phyloP scores from a whole-genome alignment of 2,113 vertebrate species.

The Willisornis vidua region DNA sequence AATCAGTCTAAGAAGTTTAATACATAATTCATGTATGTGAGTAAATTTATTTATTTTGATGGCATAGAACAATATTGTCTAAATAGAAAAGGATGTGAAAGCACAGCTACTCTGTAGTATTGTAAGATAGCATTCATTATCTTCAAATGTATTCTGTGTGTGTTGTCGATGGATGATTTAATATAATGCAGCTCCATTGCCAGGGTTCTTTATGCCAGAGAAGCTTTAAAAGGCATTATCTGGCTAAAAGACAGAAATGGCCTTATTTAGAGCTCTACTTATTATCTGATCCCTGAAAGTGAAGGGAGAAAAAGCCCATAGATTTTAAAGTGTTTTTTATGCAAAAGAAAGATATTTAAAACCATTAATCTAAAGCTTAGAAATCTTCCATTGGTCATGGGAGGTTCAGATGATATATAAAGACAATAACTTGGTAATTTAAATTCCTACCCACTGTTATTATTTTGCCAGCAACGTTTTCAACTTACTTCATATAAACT shows the following conservation, averaged over 20 bases:
- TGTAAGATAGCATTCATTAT: slow-evolving; percentile 21
- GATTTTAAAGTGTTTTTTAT: background rate
- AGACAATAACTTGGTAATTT: background rate
- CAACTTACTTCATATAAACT: background rate
- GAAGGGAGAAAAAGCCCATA: background rate
- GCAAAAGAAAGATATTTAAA: background rate
- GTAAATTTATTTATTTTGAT: slow-evolving; percentile 52
- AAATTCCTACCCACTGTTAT: background rate
- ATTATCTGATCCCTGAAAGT: background rate
- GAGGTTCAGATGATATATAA: background rate
- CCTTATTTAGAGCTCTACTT: slow-evolving; percentile 8
- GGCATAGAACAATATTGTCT: background rate
- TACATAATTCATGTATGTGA: slow-evolving; percentile 41
- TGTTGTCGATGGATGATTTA: slow-evolving; percentile 21
- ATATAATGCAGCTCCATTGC: background rate
- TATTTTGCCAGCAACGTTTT: background rate
- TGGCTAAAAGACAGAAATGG: slow-evolving; percentile 13
- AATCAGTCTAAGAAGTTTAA: slow-evolving; percentile 11
- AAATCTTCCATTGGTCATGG: background rate
- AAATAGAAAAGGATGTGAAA: slow-evolving; percentile 17
- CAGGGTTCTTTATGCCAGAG: background rate
- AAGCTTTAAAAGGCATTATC: slow-evolving; percentile 22
- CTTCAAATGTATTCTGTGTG: background rate
- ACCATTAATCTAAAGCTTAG: background rate
- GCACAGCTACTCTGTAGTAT: background rate